Evolutionary conservation across 2,888 invertebrate species (phyloP).

Genomic region (Metallyticus violacea): DNA sequence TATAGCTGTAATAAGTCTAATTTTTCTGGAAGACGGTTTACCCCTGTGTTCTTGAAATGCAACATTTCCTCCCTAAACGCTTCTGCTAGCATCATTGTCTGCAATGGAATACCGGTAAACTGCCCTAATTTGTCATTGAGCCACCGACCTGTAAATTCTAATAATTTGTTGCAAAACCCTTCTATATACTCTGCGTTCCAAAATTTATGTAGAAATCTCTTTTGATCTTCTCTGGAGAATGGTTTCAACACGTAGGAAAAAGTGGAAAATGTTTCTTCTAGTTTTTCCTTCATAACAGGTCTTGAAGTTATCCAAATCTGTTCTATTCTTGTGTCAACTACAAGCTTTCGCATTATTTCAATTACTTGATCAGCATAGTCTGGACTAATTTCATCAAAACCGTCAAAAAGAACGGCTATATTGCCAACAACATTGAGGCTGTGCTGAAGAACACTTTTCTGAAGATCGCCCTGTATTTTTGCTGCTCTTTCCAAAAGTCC

Average conservation of each 20-base stretch:
- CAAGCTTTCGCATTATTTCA: background rate
- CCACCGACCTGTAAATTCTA: background rate
- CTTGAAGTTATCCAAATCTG: background rate
- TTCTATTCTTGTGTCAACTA: background rate
- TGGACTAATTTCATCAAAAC: conserved; percentile 2
- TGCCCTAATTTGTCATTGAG: background rate
- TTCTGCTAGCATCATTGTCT: conserved; percentile 22
- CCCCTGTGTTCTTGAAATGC: background rate
- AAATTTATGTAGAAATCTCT: background rate
- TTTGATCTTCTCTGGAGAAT: background rate
- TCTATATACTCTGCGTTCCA: background rate
- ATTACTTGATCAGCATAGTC: background rate
- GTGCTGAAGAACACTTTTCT: background rate
- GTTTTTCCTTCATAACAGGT: background rate
- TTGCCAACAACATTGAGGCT: background rate
- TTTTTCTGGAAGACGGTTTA: background rate
- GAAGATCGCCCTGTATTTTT: background rate
- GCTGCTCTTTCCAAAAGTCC: background rate
- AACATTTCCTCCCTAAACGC: conserved; percentile 13
- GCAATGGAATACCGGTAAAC: conserved; percentile 22
- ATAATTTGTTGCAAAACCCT: background rate
- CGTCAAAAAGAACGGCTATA: background rate
- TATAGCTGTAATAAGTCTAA: conserved; percentile 14
- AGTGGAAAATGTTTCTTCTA: background rate
- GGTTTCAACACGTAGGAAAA: background rate